A percentile compares a stretch with the other conserved stretches of the same genome.
Conservation (phyloP, 2,113 vertebrate genomes). For the Plecotus auritus region DNA sequence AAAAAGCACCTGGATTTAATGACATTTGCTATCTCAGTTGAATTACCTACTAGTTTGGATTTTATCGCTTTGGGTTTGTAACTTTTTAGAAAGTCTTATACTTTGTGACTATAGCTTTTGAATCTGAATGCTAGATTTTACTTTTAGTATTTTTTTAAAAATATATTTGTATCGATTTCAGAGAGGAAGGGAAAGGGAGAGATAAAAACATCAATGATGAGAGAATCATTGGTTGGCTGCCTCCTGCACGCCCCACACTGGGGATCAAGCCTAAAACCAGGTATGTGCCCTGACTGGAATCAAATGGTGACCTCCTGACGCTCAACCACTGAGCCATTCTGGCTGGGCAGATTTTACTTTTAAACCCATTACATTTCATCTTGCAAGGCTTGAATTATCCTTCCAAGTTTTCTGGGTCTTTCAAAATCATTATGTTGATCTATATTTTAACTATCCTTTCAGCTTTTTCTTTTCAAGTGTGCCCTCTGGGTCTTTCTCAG, state of each 20-base stretch:
- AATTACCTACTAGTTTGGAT: not conserved
- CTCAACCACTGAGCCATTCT: too few species aligned
- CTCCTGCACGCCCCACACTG: too few species aligned
- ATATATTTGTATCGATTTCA: too few species aligned
- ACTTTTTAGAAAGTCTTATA: not conserved
- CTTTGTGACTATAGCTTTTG: not conserved
- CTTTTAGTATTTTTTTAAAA: not conserved
- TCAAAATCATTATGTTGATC: not conserved
- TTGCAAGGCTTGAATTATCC: not conserved
- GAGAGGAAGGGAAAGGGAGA: too few species aligned
- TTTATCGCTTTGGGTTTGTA: not conserved
- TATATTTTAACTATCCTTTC: not conserved
- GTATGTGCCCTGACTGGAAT: too few species aligned
- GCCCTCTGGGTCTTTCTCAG: not conserved
- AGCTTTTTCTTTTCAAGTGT: not conserved
- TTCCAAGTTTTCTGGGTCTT: not conserved
- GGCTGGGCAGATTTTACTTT: not conserved
- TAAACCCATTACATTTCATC: not conserved
- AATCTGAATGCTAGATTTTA: not conserved
- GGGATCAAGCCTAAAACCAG: too few species aligned
- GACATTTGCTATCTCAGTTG: not conserved
- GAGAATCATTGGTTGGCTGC: too few species aligned
- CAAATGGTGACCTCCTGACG: too few species aligned
- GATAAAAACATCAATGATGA: too few species aligned
- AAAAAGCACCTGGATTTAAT: not conserved